Base-by-base conservation (phyloP, 2,113 vertebrate species). In the Tichodroma muraria region DNA sequence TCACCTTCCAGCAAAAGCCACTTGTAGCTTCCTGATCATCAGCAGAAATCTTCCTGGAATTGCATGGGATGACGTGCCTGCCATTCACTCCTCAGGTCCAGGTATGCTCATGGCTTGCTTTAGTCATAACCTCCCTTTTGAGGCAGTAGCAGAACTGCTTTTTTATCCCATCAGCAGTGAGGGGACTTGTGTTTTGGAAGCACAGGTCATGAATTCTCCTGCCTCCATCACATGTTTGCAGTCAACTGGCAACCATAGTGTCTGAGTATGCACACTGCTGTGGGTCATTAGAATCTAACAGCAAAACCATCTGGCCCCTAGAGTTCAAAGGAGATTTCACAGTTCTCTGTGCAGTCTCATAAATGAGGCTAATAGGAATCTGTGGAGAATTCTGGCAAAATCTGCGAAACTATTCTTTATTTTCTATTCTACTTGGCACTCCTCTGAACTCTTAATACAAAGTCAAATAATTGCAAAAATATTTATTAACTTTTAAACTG, bases 261-360 rank as follows among this genome's bases (percentile, higher is more conserved):
- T 42, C 82, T 95, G 84, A 93, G 89, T 91, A 91, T 6, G 93
- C 87, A 82, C 77, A 77, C 50, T 91, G 94, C 64, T 92, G 93
- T 30, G 79, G 93, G 94, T 96, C 95, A 90, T 96, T 97, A 96
- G 81, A 94, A 94, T 76, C 66, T 96, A 95, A 96, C 73, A 95
- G 89, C 80, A 97, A 97, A 96, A 96, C 91, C 95, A 97, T 97
- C 95, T 97, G 94, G 96, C 71, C 84, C 94, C 94, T 89, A 85
- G 53, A 95, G 85, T 93, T 93, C 95, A 96, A 97, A 97, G 88
- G 92, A 97, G 91, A 96, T 96, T 97, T 97, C 93, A 86, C 72
- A 97, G 93, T 81, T 91, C 90, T 95, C 89, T 88, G 56, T 91
- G 93, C 76, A 95, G 94, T 92, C 95, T 94, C 88, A 95, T 93